A percentile compares a stretch with the other conserved stretches of the same genome.
Conservation (phyloP, 2,797 vertebrate species). For the Kryptolebias ocellatus region DNA sequence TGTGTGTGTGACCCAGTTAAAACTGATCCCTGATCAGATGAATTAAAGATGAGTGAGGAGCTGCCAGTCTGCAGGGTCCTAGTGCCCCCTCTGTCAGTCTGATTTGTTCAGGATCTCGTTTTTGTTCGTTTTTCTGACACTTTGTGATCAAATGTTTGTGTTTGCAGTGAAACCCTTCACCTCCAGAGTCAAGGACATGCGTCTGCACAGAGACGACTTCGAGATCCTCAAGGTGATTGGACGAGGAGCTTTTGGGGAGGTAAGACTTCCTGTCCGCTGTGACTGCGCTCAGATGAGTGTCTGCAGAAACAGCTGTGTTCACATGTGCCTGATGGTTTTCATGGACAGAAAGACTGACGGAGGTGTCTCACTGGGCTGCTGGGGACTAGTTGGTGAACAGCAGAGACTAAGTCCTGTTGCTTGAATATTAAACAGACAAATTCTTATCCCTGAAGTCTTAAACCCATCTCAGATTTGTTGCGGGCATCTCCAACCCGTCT, state of each 20-base stretch:
- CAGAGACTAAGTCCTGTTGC: too few species aligned
- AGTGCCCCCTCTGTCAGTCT: background rate
- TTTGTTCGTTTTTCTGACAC: background rate
- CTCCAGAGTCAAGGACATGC: slow-evolving; percentile 88
- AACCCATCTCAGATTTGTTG: too few species aligned
- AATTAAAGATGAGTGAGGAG: slow-evolving; percentile 30
- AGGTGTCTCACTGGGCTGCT: too few species aligned
- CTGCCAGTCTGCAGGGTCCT: slow-evolving; percentile 22
- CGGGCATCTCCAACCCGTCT: too few species aligned
- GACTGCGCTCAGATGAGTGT: background rate
- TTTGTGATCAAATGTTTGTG: background rate
- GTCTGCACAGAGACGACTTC: slow-evolving; percentile 92
- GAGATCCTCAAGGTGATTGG: slow-evolving; percentile 97
- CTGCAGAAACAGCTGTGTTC: too few species aligned
- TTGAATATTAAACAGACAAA: too few species aligned
- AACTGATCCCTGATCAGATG: slow-evolving; percentile 27
- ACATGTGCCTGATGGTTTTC: too few species aligned
- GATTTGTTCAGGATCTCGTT: background rate
- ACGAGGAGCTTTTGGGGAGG: slow-evolving; percentile 94
- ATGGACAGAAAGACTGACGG: too few species aligned
- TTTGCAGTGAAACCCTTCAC: slow-evolving; percentile 89
- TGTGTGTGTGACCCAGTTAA: slow-evolving; percentile 38
- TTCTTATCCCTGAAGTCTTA: too few species aligned
- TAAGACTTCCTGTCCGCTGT: slow-evolving; percentile 69
- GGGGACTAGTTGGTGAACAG: too few species aligned